Evolutionary conservation across 2,113 vertebrate genomes (phyloP), one percentile per base, ranked within the genome.

Genomic region (Vulpes lagopus): DNA sequence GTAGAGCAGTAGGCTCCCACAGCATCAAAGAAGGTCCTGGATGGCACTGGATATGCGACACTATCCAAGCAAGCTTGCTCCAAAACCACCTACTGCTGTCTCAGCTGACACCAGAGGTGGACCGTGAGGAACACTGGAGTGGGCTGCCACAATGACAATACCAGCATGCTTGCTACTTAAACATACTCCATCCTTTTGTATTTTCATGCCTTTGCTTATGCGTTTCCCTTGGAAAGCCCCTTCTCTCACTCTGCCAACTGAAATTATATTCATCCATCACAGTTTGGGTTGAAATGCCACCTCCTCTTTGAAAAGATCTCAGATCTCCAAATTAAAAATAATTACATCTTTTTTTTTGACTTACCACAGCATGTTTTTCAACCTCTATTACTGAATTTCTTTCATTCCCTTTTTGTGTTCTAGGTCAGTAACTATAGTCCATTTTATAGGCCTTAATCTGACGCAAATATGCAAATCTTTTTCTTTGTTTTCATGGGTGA

Each of bases 391-490:
- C 17, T 73, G 14, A 91, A 53, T 49, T 86, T 73, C 92, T 93
- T 89, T 69, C 55, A 88, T 71, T 83, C 23, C 4, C 32, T 32
- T 27, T 71, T 92, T 60, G 67, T 62, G 49, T 62, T 91, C 19
- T 78, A 95, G 43, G 65, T 94, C 60, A 89, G 27, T 81, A 23
- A 76, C 49, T 51, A 59, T 11, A 80, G 15, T 88, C 35, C 19
- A 95, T 27, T 85, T 96, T 78, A 96, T 73, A 57, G 49, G n/a
- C 32, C 49, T 79, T 86, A 57, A 89, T 67, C 15, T 67, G 62
- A 94, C 80, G 19, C 55, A 95, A 87, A 90, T 84, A 94, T 43
- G 30, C 67, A 87, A 73, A 94, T 87, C 17, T 94, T 95, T 96
- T 71, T 57, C 38, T 96, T 86, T 88, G 55, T 88, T 97, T 95